Conservation (phyloP, 2,888 invertebrate species). For the Eudemis profundana region DNA sequence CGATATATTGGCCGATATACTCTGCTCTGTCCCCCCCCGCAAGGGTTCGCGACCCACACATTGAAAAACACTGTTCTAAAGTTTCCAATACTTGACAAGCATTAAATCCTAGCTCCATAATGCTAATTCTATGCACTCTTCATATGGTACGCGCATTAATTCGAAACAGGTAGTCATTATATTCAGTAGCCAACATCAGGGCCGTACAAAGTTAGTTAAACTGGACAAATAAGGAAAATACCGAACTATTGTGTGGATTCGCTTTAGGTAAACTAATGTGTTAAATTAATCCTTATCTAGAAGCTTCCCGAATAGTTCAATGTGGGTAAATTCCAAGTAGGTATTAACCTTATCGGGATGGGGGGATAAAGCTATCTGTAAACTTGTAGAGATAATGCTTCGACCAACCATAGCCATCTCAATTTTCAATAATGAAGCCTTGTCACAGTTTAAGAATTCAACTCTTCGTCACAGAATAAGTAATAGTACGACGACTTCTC, state of each 20-base stretch:
- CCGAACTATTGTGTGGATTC: slow-evolving; percentile 48
- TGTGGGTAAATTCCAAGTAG: slow-evolving; percentile 47
- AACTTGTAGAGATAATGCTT: slow-evolving; percentile 57
- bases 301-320: slow-evolving; percentile 8
- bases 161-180: slow-evolving; percentile 36
- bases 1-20: too few species aligned
- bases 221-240: slow-evolving; percentile 47
- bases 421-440: slow-evolving; percentile 60
- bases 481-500: too few species aligned
- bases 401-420: slow-evolving; percentile 59
- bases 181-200: slow-evolving; percentile 30
- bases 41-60: too few species aligned
- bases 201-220: slow-evolving; percentile 45
- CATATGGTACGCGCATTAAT: slow-evolving; percentile 37
- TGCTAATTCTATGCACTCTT: slow-evolving; percentile 23
- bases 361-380: slow-evolving; percentile 60
- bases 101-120: slow-evolving; percentile 12
- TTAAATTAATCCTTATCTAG: slow-evolving; percentile 51
- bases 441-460: slow-evolving; percentile 50
- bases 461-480: too few species aligned
- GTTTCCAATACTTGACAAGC: neutral
- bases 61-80: neutral
- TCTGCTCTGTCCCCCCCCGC: too few species aligned
- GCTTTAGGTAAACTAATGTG: slow-evolving; percentile 48
- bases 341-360: slow-evolving; percentile 50